Base-by-base conservation (phyloP, 2,797 vertebrate genomes). In the Luscinia luscinia region DNA sequence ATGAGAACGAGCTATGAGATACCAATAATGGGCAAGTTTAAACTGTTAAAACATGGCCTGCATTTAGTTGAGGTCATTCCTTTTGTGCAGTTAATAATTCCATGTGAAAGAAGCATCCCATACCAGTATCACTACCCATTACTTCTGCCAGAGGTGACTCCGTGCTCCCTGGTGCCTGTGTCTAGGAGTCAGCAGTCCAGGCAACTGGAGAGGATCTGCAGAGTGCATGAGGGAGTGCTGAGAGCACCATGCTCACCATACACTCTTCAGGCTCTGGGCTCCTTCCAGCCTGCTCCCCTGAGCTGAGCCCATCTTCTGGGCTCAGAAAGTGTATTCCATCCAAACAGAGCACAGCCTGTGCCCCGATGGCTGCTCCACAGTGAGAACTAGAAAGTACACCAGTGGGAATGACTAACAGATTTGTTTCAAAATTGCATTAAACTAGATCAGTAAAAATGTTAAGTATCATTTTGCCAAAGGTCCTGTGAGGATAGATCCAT, bases 31-130 rank as follows among this genome's bases (percentile, higher is more conserved):
- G 41, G 36, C 19, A 45, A 67, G 34, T 28, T 74, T 15, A 52
- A 86, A 23, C 30, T 48, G 11, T 66, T 82, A 21, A 17, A 46
- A 82, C 40, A 68, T 3, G 23, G 9, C 41, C 24, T 69, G 27
- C 64, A 61, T 77, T 76, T 61, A 80, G 30, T 2, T 77, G 57
- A 89, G 64, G 17, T 73, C 4, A 52, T 68, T 92, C 34, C 46
- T 93, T 74, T 76, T 74, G 30, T 64, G 26, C 34, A 51, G 40
- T 36, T 87, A 90, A 61, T 59, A 91, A 81, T 62, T 84, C 21
- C 16, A 19, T 72, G 58, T 68, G 40, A 81, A 88, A 86, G 83
- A 64, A 73, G 24, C 8, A 63, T 66, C 55, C 20, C 26, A 69
- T 82, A 55, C 36, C 6, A 58, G 2, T 41, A 43, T 82, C 22